A percentile compares a stretch with the other conserved stretches of the same genome.
Evolutionary conservation across 2,113 vertebrate species (phyloP).

Genomic region (Dermatemys mawii): DNA sequence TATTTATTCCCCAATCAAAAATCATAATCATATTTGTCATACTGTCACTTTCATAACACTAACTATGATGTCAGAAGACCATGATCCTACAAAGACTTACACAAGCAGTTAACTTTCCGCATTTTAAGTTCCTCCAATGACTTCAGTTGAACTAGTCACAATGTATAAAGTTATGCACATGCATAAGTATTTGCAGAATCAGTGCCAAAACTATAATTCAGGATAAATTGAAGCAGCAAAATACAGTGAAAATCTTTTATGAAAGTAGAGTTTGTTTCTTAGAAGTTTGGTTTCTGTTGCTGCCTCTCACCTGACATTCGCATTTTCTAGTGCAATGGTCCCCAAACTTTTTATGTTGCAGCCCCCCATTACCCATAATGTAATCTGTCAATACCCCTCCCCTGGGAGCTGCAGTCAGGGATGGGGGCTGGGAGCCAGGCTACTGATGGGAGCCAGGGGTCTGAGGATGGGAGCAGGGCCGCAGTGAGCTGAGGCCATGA

Average conservation of each 20-base stretch:
- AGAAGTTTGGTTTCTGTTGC: background rate
- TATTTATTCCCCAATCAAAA: background rate
- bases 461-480: background rate
- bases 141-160: background rate
- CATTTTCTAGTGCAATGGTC: background rate
- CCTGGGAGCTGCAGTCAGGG: no score
- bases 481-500: background rate
- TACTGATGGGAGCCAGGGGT: no score
- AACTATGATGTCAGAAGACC: background rate
- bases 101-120: background rate
- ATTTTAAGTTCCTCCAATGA: background rate
- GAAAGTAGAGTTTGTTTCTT: background rate
- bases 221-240: background rate
- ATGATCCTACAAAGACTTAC: background rate
- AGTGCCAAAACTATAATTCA: background rate
- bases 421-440: no score
- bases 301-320: background rate
- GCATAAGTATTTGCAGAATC: background rate
- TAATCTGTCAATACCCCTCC: no score
- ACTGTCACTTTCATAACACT: background rate
- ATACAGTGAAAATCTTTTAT: background rate
- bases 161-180: fast-evolving
- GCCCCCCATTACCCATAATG: no score
- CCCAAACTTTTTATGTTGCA: no score
- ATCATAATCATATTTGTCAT: background rate